Percentiles rank a stretch among this genome's conserved stretches.
phyloP scores from a whole-genome alignment of 2,888 invertebrate species.

The Plagiodera versicolora region DNA sequence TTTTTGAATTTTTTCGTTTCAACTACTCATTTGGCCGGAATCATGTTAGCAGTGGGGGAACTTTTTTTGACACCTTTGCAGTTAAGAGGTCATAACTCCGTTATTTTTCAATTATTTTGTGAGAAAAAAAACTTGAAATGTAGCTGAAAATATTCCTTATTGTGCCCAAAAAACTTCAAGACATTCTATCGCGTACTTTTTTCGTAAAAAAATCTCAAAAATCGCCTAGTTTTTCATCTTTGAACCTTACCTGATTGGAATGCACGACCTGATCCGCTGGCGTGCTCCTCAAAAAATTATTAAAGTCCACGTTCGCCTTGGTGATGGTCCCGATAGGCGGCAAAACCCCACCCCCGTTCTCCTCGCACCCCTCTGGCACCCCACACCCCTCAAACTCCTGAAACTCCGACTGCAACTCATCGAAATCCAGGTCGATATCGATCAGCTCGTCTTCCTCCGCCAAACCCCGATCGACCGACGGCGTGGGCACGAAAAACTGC shows the following conservation, averaged over 20 bases:
- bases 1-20: too few species aligned
- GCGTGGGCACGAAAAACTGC: constrained; percentile 43
- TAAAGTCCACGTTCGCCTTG: constrained; percentile 47
- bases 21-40: too few species aligned
- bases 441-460: constrained; percentile 30
- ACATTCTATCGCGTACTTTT: too few species aligned
- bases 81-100: too few species aligned
- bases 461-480: constrained; percentile 19
- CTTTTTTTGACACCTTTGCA: too few species aligned
- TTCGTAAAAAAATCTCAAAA: too few species aligned
- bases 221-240: too few species aligned
- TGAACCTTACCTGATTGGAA: constrained; percentile 29
- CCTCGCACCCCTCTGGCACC: not conserved
- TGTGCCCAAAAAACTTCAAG: too few species aligned
- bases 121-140: too few species aligned
- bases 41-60: too few species aligned
- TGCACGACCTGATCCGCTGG: constrained; percentile 38
- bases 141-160: too few species aligned
- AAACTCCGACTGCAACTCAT: constrained; percentile 38
- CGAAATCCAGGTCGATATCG: constrained; percentile 45
- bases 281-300: constrained; percentile 44
- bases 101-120: too few species aligned
- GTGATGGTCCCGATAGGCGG: constrained; percentile 46
- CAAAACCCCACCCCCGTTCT: constrained; percentile 22
- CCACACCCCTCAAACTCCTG: constrained; percentile 32